Evolutionary conservation across 2,797 vertebrate genomes (phyloP), one percentile per base, ranked within the genome.

Genomic region (Acanthopagrus latus): DNA sequence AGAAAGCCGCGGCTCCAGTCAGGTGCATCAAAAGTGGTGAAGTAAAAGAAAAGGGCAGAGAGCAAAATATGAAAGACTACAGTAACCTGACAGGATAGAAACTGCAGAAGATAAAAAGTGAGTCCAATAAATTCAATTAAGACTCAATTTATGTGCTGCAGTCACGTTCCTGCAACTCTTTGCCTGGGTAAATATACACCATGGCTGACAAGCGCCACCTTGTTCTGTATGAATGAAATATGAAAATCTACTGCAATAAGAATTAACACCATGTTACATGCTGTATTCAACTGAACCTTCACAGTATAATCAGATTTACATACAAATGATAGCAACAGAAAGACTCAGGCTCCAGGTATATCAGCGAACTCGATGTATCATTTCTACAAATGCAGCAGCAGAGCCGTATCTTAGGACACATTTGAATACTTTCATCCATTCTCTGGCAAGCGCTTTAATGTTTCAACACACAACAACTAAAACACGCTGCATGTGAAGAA

Each of bases 381-480:
- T 54, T 59, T 47, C 54, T 21, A 62, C 56, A 51, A 64, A 56
- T 38, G 47, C 14, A 59, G 58, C 54, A 51, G 41, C 20, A 67
- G 27, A 14, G 17, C 50, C 17, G 33, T 20, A 27, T 11, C 17
- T 56, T 1, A 48, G 11, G 33, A 60, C 51, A 75, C 69, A 73
- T 21, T 51, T 14, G 43, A 64, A 78, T 38, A 70, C 27, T 64
- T 76, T 50, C 52, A 79, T 63, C 38, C 50, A 54, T 73, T 51
- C 25, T 52, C 56, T 21, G 25, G 43, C 18, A 81, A 76, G 70
- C 65, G 23, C 16, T 74, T 81, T 70, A 77, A 69, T 85, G 47
- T 71, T 78, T 74, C 18, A 64, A 48, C 23, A 51, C 46, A 78
- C 46, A 52, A 48, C 44, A 78, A 73, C 14, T 51, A 69, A 77